Percentiles rank a stretch among this genome's conserved stretches.
phyloP scores from a whole-genome alignment of 2,888 invertebrate species.

The Aphidoletes aphidimyza region DNA sequence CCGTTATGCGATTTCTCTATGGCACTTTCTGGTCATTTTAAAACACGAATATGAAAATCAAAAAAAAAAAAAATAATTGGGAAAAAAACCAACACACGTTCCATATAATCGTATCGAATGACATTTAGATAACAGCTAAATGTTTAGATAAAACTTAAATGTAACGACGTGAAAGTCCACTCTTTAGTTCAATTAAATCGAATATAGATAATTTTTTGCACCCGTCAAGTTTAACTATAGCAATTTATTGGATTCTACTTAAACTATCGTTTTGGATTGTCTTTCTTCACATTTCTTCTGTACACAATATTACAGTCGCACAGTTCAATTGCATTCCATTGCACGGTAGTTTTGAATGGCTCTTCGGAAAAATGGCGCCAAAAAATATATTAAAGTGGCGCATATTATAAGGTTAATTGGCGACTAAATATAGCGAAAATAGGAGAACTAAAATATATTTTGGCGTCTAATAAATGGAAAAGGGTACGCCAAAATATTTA shows the following conservation, averaged over 20 bases:
- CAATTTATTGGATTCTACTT: not conserved
- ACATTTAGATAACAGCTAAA: slow-evolving; percentile 11
- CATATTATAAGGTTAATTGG: too few relatives aligned
- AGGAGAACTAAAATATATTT: too few relatives aligned
- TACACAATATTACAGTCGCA: too few relatives aligned
- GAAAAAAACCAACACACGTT: not conserved
- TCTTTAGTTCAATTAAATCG: not conserved
- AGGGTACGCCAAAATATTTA: too few relatives aligned
- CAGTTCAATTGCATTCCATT: too few relatives aligned
- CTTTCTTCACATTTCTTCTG: too few relatives aligned
- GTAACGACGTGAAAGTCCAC: slow-evolving; percentile 12
- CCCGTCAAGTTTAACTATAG: slow-evolving; percentile 1
- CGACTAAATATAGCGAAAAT: too few relatives aligned
- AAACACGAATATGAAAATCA: not conserved
- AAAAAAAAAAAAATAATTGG: not conserved
- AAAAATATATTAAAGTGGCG: too few relatives aligned
- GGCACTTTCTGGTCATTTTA: too few relatives aligned
- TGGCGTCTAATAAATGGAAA: too few relatives aligned
- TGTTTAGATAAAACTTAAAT: slow-evolving; percentile 19
- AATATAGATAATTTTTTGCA: slow-evolving; percentile 8
- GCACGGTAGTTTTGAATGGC: too few relatives aligned
- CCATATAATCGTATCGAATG: slow-evolving; percentile 3
- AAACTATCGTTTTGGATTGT: not conserved
- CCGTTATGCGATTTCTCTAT: not conserved
- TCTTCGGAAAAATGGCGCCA: too few relatives aligned